Percentiles rank a stretch among this genome's conserved stretches.
These are phyloP conservation scores for Caracal caracal DNA, from an alignment of 2,113 vertebrate species.

Conservation along the genomic window DNA sequence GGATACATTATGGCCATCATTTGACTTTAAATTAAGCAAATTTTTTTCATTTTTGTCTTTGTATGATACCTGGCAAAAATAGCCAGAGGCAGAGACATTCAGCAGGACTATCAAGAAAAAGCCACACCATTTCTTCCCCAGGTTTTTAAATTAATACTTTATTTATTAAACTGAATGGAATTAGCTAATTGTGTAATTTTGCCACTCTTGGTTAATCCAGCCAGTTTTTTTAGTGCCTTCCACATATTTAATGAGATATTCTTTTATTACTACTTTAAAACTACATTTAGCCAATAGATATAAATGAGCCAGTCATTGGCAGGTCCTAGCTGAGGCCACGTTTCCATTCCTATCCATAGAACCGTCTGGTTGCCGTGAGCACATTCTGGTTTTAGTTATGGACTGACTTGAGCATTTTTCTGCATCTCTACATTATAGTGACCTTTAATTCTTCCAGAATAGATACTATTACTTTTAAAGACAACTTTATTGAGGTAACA, in stretches of 20 bases:
- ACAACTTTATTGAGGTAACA: neutral
- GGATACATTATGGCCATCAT: neutral
- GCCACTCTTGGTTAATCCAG: neutral
- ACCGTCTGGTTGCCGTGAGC: neutral
- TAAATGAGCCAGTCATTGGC: neutral
- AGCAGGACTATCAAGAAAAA: neutral
- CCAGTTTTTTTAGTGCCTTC: neutral
- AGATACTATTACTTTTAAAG: neutral
- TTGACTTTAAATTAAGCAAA: slow-evolving; percentile 54
- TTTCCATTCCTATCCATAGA: neutral
- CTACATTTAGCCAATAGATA: neutral
- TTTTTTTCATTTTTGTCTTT: neutral
- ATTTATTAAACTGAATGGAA: neutral
- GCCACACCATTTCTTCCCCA: neutral
- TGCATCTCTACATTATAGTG: neutral
- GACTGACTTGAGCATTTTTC: neutral
- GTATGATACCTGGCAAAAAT: neutral
- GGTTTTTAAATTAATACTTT: neutral
- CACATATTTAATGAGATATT: neutral
- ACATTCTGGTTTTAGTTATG: neutral
- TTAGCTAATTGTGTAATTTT: neutral
- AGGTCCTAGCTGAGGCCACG: neutral
- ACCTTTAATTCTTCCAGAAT: neutral
- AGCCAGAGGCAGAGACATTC: neutral
- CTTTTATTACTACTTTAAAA: neutral